A percentile compares a stretch with the other conserved stretches of the same genome.
Conservation (phyloP, 2,113 vertebrate genomes). For the Tylochromis polylepis region DNA sequence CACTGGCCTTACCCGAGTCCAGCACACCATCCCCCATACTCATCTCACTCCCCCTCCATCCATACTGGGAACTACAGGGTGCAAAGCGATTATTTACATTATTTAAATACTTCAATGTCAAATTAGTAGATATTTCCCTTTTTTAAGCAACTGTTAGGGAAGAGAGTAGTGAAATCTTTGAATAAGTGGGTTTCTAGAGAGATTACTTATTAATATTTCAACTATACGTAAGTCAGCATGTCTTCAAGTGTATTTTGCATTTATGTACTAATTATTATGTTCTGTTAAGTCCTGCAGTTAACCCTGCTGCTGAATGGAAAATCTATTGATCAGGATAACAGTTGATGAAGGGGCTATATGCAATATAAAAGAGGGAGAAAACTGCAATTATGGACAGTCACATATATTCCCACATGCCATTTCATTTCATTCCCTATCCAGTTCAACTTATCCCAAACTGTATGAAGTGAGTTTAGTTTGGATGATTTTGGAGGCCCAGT, state of each 20-base stretch:
- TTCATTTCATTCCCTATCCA: not conserved
- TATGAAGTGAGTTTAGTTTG: not conserved
- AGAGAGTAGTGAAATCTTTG: not conserved
- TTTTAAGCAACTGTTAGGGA: not conserved
- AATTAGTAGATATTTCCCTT: not conserved
- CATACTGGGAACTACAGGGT: conserved; percentile 72
- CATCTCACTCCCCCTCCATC: conserved; percentile 78
- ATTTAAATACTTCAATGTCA: not conserved
- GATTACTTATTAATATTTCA: not conserved
- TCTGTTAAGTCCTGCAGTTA: not conserved
- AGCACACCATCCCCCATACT: conserved; percentile 81
- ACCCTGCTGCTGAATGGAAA: not conserved
- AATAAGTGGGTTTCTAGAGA: not conserved
- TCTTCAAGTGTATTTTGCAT: not conserved
- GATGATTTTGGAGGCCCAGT: not conserved
- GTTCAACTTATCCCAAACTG: not conserved
- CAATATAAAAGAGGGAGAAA: not conserved
- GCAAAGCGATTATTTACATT: not conserved
- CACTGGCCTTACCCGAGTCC: conserved; percentile 87
- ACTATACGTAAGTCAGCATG: not conserved
- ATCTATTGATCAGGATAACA: not conserved
- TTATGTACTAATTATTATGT: not conserved
- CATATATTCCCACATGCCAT: not conserved
- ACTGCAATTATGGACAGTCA: not conserved
- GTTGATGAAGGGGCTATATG: not conserved